Percentiles rank a stretch among this genome's conserved stretches.
These are phyloP conservation scores for Mesorhabditis sp. DNA, from an alignment of 2,888 invertebrate species.

Conservation along the genomic window DNA sequence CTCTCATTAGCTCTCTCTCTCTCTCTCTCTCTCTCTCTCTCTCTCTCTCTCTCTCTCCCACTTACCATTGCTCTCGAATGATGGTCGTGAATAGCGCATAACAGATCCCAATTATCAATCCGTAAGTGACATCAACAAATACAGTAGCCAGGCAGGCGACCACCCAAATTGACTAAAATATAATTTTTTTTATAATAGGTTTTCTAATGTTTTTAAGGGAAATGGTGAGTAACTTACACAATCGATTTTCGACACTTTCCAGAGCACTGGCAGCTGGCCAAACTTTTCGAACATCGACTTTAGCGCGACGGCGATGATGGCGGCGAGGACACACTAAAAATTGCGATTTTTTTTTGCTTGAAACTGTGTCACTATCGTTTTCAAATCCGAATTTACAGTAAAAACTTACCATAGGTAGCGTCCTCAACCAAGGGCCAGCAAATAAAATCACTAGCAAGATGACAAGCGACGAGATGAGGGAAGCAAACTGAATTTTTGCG, in stretches of 20 bases:
- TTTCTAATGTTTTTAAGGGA: background rate
- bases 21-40: background rate
- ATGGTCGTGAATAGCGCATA: background rate
- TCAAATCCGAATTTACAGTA: too few species aligned
- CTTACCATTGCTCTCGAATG: background rate
- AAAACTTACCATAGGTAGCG: background rate
- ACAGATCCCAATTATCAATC: background rate
- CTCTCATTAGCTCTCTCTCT: background rate
- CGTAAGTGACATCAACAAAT: constrained; percentile 7
- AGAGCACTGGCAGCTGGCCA: constrained; percentile 35
- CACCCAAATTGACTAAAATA: constrained; percentile 42
- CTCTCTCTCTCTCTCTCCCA: background rate
- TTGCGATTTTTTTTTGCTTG: background rate
- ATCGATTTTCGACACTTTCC: constrained; percentile 49
- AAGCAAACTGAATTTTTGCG: background rate
- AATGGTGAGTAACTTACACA: constrained; percentile 58
- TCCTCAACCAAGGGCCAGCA: constrained; percentile 60
- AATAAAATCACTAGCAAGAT: background rate
- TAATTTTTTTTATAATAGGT: background rate
- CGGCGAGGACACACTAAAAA: constrained; percentile 72
- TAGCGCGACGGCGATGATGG: constrained; percentile 77
- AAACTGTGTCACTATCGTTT: background rate
- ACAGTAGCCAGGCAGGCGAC: constrained; percentile 36
- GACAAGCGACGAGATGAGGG: background rate
- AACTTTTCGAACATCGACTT: constrained; percentile 69